Evolutionary conservation across 2,888 invertebrate species (phyloP), one percentile per base, ranked within the genome.

Genomic region (Coelinius sp.): DNA sequence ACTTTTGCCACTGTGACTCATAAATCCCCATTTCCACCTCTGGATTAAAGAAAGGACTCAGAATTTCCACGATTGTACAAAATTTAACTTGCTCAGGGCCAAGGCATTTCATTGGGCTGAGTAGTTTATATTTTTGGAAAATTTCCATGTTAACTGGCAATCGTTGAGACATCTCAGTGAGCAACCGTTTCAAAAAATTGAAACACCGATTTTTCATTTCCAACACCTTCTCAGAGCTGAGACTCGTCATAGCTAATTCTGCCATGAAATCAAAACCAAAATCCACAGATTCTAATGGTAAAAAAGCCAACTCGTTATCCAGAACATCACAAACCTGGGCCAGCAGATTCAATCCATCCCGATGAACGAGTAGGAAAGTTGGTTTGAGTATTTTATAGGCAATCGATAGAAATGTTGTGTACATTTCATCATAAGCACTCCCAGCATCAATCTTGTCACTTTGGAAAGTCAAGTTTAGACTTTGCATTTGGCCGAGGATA

Each of bases 401-500:
- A n/a, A n/a, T n/a, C n/a, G n/a, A n/a, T n/a, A n/a, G 27, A 41
- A 41, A n/a, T 10, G 41, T 4, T 8, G 20, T 49, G 20, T 49
- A 14, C 49, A 49, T 49, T 44, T 44, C 14, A n/a, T 44, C 44
- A 44, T 44, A 44, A n/a, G 44, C 44, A n/a, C 44, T 44, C 5
- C 49, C 38, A 20, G 35, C 31, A 62, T 31, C 38, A 20, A 38
- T 12, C 14, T n/a, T 20, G 2, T 62, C 62, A 38, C 7, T 17
- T 38, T 63, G 12, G 41, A 63, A 63, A n/a, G 20, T 7, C 20
- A 63, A n/a, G 17, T 63, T 63, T n/a, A 44, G 27, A 31, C 8
- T 14, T 31, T 59, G 27, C 49, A 49, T 49, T 49, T 49, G 20
- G n/a, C 3, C 20, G 1, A 20, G 20, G 17, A 49, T 49, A 7